Evolutionary conservation across 2,113 vertebrate genomes (phyloP), one percentile per base, ranked within the genome.

Genomic region (Cairina moschata): DNA sequence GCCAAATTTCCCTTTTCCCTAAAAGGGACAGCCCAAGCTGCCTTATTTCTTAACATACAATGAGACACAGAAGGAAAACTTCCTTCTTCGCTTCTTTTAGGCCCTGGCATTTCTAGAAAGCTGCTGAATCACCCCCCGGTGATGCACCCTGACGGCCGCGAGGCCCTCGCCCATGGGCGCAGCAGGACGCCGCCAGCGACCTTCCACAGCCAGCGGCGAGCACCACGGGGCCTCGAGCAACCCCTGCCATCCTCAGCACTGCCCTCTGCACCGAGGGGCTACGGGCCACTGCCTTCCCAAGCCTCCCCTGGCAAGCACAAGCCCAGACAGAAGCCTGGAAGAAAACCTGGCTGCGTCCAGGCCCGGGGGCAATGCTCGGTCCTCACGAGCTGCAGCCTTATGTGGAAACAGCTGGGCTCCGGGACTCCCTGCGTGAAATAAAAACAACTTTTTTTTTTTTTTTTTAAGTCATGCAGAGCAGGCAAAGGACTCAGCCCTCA

Each of bases 91-190:
- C 66, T 65, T 88, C 78, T 75, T 92, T 92, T 89, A 97, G 91
- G 67, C 91, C 55, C 58, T 86, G 9, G 7, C 3, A 3, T 85
- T 92, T 95, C 84, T 95, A 95, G 96, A 95, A 95, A 96, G 95
- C 83, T 23, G 6, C 74, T 97, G 95, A 97, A 93, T 97, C 97
- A 97, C 79, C 13, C 55, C 80, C 78, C 79, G 77, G 36, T 79
- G 91, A 91, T 48, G 21, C 0, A 29, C 17, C 16, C 62, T 29
- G 11, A 65, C 17, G 38, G 25, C 50, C 50, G 6, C 23, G 23
- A 52, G 50, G 50, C 36, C 36, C 60, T 40, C 23, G 60, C 60
- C 52, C 36, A 8, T 17, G 60, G 36, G 60, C 17, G 38, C 36
- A 38, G 2, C 5, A 8, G 44, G 36, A 36, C 75, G 17, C 81